Percentiles rank a stretch among this genome's conserved stretches.
Evolutionary conservation across 1,140 invertebrate species (phyloP).

Genomic region (Anastrepha ludens): DNA sequence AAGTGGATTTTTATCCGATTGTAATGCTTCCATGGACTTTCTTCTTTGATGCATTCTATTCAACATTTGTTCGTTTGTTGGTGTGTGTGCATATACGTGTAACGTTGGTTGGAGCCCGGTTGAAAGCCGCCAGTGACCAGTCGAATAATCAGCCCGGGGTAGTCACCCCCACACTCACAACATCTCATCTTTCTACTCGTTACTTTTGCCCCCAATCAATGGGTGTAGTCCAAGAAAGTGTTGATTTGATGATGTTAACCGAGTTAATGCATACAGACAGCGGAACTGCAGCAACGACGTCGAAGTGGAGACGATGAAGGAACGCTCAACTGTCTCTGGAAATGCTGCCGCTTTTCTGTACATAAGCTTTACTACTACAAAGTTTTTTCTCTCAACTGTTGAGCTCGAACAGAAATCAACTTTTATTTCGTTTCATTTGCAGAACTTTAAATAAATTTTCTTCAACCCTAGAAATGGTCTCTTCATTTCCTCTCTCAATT

Average conservation of each 20-base stretch:
- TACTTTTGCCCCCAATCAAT: background rate
- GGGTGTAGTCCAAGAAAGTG: background rate
- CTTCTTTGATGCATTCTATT: background rate
- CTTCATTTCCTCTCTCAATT: background rate
- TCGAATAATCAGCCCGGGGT: background rate
- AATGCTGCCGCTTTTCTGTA: background rate
- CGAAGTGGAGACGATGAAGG: background rate
- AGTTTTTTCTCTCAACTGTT: conserved; percentile 39
- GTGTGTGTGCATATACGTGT: background rate
- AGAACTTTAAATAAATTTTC: background rate
- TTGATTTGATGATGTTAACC: conserved; percentile 40
- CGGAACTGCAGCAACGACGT: background rate
- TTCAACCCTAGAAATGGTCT: background rate
- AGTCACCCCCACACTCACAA: background rate
- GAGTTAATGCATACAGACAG: background rate
- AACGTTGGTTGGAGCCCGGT: background rate
- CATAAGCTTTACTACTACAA: background rate
- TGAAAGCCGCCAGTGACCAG: background rate
- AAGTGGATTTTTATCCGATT: background rate
- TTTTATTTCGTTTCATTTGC: conserved; percentile 39
- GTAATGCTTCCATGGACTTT: background rate
- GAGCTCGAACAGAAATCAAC: background rate
- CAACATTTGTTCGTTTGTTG: too few species aligned
- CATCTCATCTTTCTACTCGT: background rate
- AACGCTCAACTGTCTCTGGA: background rate